Conservation (phyloP, 2,888 invertebrate species). For the Lepidonotus clava region DNA sequence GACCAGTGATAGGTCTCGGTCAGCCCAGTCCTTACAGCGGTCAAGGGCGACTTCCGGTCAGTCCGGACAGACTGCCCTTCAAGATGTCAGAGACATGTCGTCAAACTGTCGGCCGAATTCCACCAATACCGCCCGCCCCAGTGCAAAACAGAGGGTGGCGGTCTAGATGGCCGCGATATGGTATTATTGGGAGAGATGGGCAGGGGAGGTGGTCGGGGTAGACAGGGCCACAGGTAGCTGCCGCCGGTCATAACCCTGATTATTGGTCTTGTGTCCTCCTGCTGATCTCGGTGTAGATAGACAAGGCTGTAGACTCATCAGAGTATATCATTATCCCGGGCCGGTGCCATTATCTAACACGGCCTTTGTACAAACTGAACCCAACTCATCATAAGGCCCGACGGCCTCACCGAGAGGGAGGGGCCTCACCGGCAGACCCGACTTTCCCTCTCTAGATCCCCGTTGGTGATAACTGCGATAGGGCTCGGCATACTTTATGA, state of each 20-base stretch:
- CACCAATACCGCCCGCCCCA: neutral
- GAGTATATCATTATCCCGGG: neutral
- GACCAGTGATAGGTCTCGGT: neutral
- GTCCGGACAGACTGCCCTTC: neutral
- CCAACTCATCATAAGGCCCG: no score
- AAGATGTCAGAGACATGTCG: neutral
- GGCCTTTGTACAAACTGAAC: no score
- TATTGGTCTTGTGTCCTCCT: neutral
- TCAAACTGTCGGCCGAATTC: neutral
- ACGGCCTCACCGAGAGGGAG: no score
- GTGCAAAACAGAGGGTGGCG: neutral
- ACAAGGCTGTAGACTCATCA: neutral
- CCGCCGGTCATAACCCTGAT: neutral
- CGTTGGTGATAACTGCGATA: neutral
- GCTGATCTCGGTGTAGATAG: neutral
- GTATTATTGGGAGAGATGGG: neutral
- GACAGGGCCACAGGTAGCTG: neutral
- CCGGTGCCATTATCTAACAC: neutral
- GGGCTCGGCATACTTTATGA: neutral
- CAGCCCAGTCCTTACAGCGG: neutral
- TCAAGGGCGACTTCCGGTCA: neutral
- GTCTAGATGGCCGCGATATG: neutral
- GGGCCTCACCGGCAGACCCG: neutral
- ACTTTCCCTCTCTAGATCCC: neutral
- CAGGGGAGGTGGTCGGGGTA: neutral